Conservation (phyloP, 2,888 invertebrate species). For the Sarcophaga rosellei region DNA sequence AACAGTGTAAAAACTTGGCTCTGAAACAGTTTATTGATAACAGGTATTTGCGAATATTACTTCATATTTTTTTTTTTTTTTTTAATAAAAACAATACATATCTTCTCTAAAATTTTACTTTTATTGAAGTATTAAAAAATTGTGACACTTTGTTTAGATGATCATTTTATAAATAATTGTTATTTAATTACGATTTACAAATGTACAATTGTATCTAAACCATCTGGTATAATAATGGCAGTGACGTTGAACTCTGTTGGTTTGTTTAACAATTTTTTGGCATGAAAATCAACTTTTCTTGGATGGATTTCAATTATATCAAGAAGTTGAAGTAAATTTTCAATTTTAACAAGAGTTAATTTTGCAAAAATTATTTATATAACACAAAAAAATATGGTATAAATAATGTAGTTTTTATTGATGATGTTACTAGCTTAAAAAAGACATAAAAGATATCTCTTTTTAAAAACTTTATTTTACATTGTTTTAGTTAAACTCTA, state of each 20-base stretch:
- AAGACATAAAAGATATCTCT: no score
- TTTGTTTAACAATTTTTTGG: conserved; percentile 50
- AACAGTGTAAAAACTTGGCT: conserved; percentile 58
- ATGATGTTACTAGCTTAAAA: conserved; percentile 23
- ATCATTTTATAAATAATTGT: conserved; percentile 38
- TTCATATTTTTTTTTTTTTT: conserved; percentile 38
- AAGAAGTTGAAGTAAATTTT: conserved; percentile 7
- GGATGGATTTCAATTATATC: background rate
- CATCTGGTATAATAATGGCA: conserved; percentile 29
- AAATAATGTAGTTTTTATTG: conserved; percentile 4
- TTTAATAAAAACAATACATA: background rate
- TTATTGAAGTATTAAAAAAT: conserved; percentile 22
- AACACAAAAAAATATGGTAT: background rate
- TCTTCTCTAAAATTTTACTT: conserved; percentile 24
- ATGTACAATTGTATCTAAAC: conserved; percentile 48
- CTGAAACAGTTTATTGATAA: conserved; percentile 53
- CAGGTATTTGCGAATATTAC: conserved; percentile 51
- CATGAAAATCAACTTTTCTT: conserved; percentile 55
- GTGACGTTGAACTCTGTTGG: conserved; percentile 64
- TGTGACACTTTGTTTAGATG: conserved; percentile 40
- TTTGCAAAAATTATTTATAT: background rate
- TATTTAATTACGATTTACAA: conserved; percentile 33
- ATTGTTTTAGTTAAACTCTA: background rate
- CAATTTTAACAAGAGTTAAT: background rate
- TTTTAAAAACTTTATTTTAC: background rate